Conservation (phyloP, 2,113 vertebrate genomes). For the Ptilorrhoa leucosticta region DNA sequence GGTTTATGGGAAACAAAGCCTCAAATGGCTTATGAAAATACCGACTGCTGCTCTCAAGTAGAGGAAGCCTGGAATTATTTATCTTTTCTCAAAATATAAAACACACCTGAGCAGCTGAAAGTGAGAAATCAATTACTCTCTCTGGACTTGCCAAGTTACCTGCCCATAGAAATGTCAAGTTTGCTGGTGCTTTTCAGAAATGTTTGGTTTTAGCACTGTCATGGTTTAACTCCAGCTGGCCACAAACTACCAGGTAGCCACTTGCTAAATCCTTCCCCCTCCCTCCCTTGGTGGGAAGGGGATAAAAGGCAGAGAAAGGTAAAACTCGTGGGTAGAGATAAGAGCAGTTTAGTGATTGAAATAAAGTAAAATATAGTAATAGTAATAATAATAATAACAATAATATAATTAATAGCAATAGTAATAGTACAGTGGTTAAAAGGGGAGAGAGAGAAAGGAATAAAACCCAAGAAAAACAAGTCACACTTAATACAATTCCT, state of each 20-base stretch:
- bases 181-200: conserved; percentile 39
- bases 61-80: not conserved
- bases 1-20: not conserved
- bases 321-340: not conserved
- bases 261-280: not conserved
- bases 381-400: not conserved
- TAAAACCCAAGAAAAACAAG: not conserved
- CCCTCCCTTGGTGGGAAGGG: not conserved
- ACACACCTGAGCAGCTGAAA: not conserved
- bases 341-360: not conserved
- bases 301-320: not conserved
- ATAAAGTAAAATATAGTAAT: not conserved
- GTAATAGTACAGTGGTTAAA: not conserved
- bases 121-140: not conserved
- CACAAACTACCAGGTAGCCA: not conserved
- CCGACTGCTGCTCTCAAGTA: not conserved
- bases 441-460: not conserved
- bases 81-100: not conserved
- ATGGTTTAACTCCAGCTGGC: not conserved
- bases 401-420: not conserved
- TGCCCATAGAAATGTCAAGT: not conserved
- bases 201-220: conserved; percentile 26
- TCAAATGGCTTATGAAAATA: not conserved
- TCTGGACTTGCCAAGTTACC: not conserved
- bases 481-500: not conserved